Evolutionary conservation across 2,113 vertebrate genomes (phyloP).

Genomic region (Seriola quinqueradiata): DNA sequence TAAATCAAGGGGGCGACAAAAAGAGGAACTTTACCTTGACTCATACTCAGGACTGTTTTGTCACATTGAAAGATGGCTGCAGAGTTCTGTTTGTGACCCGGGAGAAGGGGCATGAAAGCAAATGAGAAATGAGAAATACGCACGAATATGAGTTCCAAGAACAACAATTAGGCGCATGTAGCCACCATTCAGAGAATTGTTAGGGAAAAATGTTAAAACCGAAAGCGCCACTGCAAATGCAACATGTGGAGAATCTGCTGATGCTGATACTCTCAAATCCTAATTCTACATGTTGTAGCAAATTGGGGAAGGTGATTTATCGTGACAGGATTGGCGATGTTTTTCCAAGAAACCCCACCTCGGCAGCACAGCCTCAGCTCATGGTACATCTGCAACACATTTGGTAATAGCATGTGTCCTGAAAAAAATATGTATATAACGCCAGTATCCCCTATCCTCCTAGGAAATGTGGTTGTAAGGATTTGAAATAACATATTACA

Average conservation of each 20-base stretch:
- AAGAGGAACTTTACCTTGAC: slow-evolving; percentile 68
- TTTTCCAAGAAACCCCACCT: slow-evolving; percentile 75
- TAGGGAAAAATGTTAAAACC: slow-evolving; percentile 27
- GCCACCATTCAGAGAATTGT: slow-evolving; percentile 55
- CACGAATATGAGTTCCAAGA: slow-evolving; percentile 33
- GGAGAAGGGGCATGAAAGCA: neutral
- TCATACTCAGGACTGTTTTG: slow-evolving; percentile 47
- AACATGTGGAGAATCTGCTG: slow-evolving; percentile 52
- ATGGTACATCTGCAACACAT: slow-evolving; percentile 85
- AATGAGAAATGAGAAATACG: neutral
- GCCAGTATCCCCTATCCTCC: slow-evolving; percentile 80
- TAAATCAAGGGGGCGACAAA: slow-evolving; percentile 37
- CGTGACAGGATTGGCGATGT: slow-evolving; percentile 70
- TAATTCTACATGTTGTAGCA: slow-evolving; percentile 67
- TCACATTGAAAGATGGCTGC: slow-evolving; percentile 64
- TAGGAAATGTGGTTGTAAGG: slow-evolving; percentile 83
- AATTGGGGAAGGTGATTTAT: slow-evolving; percentile 79
- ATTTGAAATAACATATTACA: slow-evolving; percentile 87
- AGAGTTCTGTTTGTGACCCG: slow-evolving; percentile 27
- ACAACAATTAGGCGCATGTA: slow-evolving; percentile 14
- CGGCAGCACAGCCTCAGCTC: slow-evolving; percentile 44
- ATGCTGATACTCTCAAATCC: slow-evolving; percentile 59
- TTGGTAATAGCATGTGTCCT: slow-evolving; percentile 78
- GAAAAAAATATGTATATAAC: slow-evolving; percentile 53
- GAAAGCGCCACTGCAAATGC: slow-evolving; percentile 46